Evolutionary conservation across 1,140 invertebrate species (phyloP).

Genomic region (Zaprionus vittiger): DNA sequence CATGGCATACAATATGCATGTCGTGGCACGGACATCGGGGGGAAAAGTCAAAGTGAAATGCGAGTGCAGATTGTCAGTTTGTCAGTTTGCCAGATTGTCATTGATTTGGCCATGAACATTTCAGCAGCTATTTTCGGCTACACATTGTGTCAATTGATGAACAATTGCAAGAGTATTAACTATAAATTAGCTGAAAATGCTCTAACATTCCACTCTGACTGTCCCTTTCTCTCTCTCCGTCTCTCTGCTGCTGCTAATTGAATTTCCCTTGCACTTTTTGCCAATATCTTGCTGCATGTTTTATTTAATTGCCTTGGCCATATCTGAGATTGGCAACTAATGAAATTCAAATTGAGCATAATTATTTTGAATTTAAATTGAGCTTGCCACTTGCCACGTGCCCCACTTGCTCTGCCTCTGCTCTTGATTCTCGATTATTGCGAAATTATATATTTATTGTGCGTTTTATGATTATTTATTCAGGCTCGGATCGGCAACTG

Average conservation of each 20-base stretch:
- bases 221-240: neutral
- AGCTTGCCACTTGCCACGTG: neutral
- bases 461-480: conserved; percentile 15
- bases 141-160: conserved; percentile 68
- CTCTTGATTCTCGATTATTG: conserved; percentile 8
- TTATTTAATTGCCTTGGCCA: conserved; percentile 4
- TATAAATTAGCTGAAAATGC: neutral
- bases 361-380: conserved; percentile 16
- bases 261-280: conserved; percentile 2
- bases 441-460: conserved; percentile 23
- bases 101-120: conserved; percentile 68
- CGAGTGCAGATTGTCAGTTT: conserved; percentile 55
- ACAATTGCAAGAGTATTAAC: conserved; percentile 42
- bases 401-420: neutral
- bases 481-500: neutral
- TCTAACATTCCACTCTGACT: neutral
- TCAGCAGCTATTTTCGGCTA: conserved; percentile 25
- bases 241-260: neutral
- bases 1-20: conserved; percentile 37
- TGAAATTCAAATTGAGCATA: conserved; percentile 4
- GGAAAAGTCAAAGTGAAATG: conserved; percentile 68
- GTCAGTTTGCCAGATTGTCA: conserved; percentile 55
- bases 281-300: neutral
- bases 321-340: neutral
- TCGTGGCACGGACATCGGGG: conserved; percentile 23